Evolutionary conservation across 1,140 invertebrate species (phyloP), one percentile per base, ranked within the genome.

Genomic region (Drosophila athabasca): DNA sequence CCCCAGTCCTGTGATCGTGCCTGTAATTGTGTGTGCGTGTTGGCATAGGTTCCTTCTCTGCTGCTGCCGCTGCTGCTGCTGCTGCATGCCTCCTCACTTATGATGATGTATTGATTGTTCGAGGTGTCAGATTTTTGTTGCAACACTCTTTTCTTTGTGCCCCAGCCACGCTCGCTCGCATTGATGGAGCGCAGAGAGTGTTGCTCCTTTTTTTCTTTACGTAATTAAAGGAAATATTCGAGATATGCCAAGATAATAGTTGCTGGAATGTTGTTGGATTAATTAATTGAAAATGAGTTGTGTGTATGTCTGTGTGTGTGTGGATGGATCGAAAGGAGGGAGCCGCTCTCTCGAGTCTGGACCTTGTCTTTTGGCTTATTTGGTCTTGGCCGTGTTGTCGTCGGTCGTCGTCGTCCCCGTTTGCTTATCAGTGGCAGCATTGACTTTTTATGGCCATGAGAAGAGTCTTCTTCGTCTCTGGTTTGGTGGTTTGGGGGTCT

Each of bases 201-300:
- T 53, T 49, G 54, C 29, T 45, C 48, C 13, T 11, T 4, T 13
- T 4, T 54, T 52, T 46, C 35, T 62, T 83, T 78, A 68, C 84
- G 84, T 88, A 88, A 88, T 88, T 88, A 88, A 88, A 83, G 83
- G 78, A 88, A 88, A 88, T 88, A 88, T 88, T 88, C 79, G 84
- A 88, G 83, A 88, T 88, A 88, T 71, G 83, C 83, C 84, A 78
- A 83, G 83, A 88, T 89, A 88, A 88, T 88, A 89, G 84, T 83
- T 39, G 80, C 76, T 77, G 83, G 83, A 88, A 88, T 88, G 84
- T 70, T 88, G 83, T 88, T 88, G 83, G 84, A 88, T 88, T 88
- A 88, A 88, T 88, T 88, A 88, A 88, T 88, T 88, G 83, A 88
- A 88, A 88, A 88, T 88, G 83, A 89, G 83, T 83, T 79, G 83